Evolutionary conservation across 2,797 vertebrate species (phyloP).

Genomic region (Lophotriccus pileatus): DNA sequence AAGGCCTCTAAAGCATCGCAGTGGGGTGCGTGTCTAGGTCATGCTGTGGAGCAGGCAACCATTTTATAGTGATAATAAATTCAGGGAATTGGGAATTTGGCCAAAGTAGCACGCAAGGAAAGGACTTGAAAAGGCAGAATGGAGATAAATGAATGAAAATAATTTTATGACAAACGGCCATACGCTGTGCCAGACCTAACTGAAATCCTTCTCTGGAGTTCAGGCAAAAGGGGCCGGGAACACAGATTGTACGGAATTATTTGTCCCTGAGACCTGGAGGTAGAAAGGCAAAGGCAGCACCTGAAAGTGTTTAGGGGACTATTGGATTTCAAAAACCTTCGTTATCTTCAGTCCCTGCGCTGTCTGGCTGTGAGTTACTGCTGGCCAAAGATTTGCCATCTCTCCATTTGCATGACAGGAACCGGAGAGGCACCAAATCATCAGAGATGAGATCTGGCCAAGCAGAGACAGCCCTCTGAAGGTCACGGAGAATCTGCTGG

Average conservation of each 20-base stretch:
- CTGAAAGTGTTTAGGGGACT: background rate
- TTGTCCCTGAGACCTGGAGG: constrained; percentile 4
- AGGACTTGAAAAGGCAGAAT: constrained; percentile 50
- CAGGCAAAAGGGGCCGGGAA: background rate
- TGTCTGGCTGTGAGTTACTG: background rate
- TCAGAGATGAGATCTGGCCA: fast-evolving
- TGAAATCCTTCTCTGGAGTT: background rate
- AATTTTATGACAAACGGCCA: background rate
- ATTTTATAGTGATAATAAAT: constrained; percentile 69
- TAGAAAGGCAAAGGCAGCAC: constrained; percentile 1
- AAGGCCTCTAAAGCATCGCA: constrained; percentile 39
- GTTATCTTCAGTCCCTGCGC: background rate
- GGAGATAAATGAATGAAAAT: constrained; percentile 49
- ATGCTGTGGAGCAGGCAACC: constrained; percentile 51
- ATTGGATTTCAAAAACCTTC: background rate
- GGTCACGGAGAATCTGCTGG: background rate
- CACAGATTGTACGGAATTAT: background rate
- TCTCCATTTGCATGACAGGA: background rate
- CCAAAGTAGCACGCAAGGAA: background rate
- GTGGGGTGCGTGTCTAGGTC: constrained; percentile 51
- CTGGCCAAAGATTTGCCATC: background rate
- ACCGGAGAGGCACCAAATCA: background rate
- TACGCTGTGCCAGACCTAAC: background rate
- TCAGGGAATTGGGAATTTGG: constrained; percentile 65
- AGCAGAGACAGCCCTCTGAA: background rate